Conservation (phyloP, 2,113 vertebrate genomes). For the Dendropsophus ebraccatus region DNA sequence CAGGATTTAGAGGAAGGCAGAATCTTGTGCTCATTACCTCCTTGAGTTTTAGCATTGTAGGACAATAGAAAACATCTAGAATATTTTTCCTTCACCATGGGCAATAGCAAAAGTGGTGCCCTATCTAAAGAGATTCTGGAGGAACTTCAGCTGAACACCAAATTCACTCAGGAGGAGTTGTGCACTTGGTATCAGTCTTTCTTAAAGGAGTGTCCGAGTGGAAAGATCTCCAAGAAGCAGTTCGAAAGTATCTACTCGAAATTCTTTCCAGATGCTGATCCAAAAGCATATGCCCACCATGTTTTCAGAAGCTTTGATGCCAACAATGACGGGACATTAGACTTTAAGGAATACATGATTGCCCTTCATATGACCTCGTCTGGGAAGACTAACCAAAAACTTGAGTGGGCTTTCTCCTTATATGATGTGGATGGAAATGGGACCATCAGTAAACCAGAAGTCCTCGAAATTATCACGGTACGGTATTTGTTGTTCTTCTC, state of each 20-base stretch:
- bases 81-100: constrained; percentile 67
- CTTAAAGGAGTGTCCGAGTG: constrained; percentile 79
- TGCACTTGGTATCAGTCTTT: constrained; percentile 81
- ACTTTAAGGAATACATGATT: constrained; percentile 84
- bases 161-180: constrained; percentile 76
- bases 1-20: constrained; percentile 73
- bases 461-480: constrained; percentile 79
- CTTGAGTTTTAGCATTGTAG: constrained; percentile 23
- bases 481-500: neutral
- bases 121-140: constrained; percentile 80
- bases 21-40: constrained; percentile 17
- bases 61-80: neutral
- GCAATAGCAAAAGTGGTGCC: constrained; percentile 79
- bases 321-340: constrained; percentile 79
- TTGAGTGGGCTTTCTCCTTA: constrained; percentile 82
- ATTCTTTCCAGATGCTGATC: constrained; percentile 79
- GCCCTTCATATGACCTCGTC: constrained; percentile 83
- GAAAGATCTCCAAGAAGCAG: constrained; percentile 77
- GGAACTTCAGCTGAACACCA: constrained; percentile 80
- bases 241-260: constrained; percentile 82
- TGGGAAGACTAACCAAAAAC: constrained; percentile 78
- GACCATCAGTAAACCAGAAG: constrained; percentile 80
- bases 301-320: constrained; percentile 83
- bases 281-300: constrained; percentile 76
- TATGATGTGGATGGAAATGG: constrained; percentile 85